Evolutionary conservation across 1,140 invertebrate genomes (phyloP), one percentile per base, ranked within the genome.

Genomic region (Drosophila seguyi): DNA sequence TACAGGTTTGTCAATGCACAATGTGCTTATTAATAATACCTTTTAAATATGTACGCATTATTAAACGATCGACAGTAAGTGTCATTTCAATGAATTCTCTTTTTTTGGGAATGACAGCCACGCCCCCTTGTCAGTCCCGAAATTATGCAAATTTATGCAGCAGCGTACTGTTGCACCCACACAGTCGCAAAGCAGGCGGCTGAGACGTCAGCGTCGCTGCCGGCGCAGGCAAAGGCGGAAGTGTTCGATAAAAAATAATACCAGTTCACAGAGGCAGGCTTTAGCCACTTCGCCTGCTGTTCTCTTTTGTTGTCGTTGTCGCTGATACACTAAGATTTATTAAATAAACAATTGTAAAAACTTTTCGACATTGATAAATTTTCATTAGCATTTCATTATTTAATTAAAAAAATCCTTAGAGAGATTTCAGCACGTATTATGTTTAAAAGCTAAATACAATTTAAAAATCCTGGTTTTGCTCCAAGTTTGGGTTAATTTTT

Each of bases 91-190:
- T 57, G 22, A 25, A 8, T 41, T 25, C 6, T 11, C 16, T 39
- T 56, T 39, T 44, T 75, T 74, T 47, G 39, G 42, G 57, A 53
- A 55, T 76, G 44, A 42, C 45, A 45, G 53, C 79, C 77, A 81
- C 67, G 74, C 79, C 79, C 55, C 79, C 74, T 36, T 10, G 14
- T 27, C 31, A 48, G 45, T 48, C 20, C 72, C 55, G 44, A 88
- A 88, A 80, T 90, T 87, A 87, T 87, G 84, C 84, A 87, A 90
- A 87, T 87, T 87, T 80, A 90, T 88, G 63, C 62, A 72, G 31
- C 44, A 11, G 66, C 61, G 25, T 29, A 10, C 27, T 36, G 27
- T 31, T 36, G 18, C 75, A 77, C 55, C 47, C 62, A 72, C 48
- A 63, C 59, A 55, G 39, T 14, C 47, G 27, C 39, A 56, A 62